Conservation (phyloP, 2,113 vertebrate species). For the Anguilla rostrata region DNA sequence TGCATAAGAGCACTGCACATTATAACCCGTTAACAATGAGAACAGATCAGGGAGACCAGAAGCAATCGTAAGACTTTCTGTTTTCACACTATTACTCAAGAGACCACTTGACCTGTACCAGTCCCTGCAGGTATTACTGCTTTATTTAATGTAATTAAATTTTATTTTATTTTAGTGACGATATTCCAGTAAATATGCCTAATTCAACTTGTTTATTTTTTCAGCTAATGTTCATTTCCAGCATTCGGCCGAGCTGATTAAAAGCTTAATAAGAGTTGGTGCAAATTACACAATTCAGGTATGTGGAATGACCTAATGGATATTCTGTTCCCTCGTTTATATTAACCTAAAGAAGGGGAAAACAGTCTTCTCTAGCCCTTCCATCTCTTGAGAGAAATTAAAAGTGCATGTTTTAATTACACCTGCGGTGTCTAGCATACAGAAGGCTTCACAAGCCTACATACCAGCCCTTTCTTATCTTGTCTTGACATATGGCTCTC, state of each 20-base stretch:
- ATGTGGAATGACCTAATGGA: conserved; percentile 23
- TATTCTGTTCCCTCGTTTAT: neutral
- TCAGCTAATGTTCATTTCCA: conserved; percentile 97
- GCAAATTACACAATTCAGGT: conserved; percentile 98
- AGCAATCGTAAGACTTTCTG: too few relatives aligned
- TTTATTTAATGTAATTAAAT: neutral
- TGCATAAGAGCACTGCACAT: too few relatives aligned
- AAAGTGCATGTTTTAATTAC: neutral
- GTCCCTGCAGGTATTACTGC: too few relatives aligned
- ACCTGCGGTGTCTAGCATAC: neutral
- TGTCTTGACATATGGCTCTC: neutral
- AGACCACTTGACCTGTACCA: too few relatives aligned
- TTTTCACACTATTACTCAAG: too few relatives aligned
- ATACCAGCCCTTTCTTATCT: neutral
- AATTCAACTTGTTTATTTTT: conserved; percentile 35
- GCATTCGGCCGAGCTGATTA: conserved; percentile 95
- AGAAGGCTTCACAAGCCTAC: neutral
- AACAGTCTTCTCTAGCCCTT: too few relatives aligned
- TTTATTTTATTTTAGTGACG: neutral
- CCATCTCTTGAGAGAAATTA: neutral
- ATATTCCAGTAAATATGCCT: neutral
- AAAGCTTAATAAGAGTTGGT: conserved; percentile 89
- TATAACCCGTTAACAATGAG: too few relatives aligned
- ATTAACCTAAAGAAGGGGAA: too few relatives aligned
- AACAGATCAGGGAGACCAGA: too few relatives aligned